Conservation (phyloP, 2,113 vertebrate genomes). For the pig (Sus scrofa) region DNA sequence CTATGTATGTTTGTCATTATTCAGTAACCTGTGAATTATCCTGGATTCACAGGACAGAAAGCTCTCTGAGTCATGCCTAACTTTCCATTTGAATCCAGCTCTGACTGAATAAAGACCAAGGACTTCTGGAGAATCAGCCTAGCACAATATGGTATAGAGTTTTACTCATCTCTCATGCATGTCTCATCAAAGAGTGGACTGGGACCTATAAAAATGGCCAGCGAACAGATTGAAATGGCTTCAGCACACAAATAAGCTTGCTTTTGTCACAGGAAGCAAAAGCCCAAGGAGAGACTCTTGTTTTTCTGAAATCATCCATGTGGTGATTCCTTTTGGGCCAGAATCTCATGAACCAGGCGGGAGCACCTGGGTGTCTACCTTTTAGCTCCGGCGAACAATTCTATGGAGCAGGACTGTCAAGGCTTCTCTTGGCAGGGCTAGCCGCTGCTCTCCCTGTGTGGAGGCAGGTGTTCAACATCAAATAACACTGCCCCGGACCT, state of each 20-base stretch:
- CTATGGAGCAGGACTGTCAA: not conserved
- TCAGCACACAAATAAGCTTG: not conserved
- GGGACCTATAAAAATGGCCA: constrained; percentile 5
- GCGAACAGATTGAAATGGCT: not conserved
- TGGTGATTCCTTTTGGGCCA: not conserved
- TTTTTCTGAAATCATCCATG: not conserved
- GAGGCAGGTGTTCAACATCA: constrained; percentile 81
- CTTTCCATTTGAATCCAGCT: not conserved
- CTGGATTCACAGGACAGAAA: not conserved
- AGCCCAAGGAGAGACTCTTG: not conserved
- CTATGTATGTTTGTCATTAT: not conserved
- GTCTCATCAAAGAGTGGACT: not conserved
- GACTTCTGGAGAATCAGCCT: not conserved
- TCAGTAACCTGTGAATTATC: not conserved
- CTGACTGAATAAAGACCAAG: not conserved
- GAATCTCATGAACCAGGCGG: not conserved
- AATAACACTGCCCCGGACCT: constrained; percentile 78
- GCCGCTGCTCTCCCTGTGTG: not conserved
- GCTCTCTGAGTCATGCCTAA: not conserved
- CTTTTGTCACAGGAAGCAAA: not conserved
- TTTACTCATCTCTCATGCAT: not conserved
- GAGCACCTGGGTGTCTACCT: not conserved
- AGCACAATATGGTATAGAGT: not conserved
- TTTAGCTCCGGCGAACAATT: not conserved
- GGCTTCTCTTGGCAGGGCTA: not conserved